Base-by-base conservation (phyloP, 2,888 invertebrate genomes). In the Scelioninae gen. 1 region DNA sequence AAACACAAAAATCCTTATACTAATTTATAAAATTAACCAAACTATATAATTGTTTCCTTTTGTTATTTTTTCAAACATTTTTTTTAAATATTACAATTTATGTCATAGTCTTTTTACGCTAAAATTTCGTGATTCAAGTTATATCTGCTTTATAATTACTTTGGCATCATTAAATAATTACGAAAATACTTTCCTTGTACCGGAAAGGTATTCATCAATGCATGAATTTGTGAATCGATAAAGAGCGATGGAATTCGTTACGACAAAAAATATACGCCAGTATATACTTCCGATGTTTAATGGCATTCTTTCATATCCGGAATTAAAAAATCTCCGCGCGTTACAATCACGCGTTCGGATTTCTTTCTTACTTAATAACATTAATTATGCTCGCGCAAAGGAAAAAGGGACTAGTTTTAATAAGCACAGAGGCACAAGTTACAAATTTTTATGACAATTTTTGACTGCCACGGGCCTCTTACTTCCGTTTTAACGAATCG, bases 181-280 rank as follows among this genome's bases (percentile, higher is more conserved):
- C 29, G 16, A 60, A 51, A 66, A 23, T 31, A 40, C 40, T 69
- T 83, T 71, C 63, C 43, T 32, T n/a, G 72, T 10, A 69, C 88
- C 89, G 89, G 89, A 90, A 88, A 86, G 86, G 87, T 87, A 88
- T 84, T 77, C 89, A 90, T 74, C 86, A 87, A 88, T 84, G 88
- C 90, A 89, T 90, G 86, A 89, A 88, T 89, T 88, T 88, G 86
- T 80, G 63, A 66, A 62, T 74, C 63, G 58, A 66, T 65, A 38
- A 63, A 82, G 60, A 76, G 84, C 58, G 34, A 55, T 55, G 53
- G 66, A 82, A 79, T 83, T 84, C 69, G 77, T 63, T 43, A 69
- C 65, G 51, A 74, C 66, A 55, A 55, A 82, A 72, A 78, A 4
- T n/a, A n/a, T n/a, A n/a, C n/a, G n/a, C n/a, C n/a, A n/a, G n/a